Conservation (phyloP, 2,888 invertebrate genomes). For the Julus scanicus region DNA sequence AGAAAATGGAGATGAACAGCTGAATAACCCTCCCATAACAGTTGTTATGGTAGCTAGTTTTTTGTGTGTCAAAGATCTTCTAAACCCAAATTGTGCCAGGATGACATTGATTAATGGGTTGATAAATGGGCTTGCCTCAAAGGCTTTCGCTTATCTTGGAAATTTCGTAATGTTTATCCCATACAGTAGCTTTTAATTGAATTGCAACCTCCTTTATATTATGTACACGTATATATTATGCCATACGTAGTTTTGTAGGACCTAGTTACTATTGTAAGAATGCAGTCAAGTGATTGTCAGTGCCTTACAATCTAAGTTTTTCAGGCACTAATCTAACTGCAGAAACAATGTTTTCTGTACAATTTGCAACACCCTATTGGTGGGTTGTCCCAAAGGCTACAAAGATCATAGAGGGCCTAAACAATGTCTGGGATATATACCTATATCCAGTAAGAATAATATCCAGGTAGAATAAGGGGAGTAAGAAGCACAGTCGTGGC, state of each 20-base stretch:
- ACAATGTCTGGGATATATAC: too few relatives aligned
- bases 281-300: too few relatives aligned
- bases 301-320: too few relatives aligned
- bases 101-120: background rate
- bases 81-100: background rate
- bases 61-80: background rate
- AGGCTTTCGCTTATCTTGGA: background rate
- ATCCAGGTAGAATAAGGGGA: too few relatives aligned
- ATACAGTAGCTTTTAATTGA: background rate
- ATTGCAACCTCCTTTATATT: background rate
- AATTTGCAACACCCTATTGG: too few relatives aligned
- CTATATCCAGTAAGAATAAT: too few relatives aligned
- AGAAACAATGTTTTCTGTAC: too few relatives aligned
- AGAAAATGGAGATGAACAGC: background rate
- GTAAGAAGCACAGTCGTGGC: too few relatives aligned
- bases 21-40: background rate
- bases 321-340: too few relatives aligned
- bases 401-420: too few relatives aligned
- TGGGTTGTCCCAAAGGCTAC: too few relatives aligned
- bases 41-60: background rate
- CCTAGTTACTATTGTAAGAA: background rate
- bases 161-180: conserved; percentile 1
- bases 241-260: background rate
- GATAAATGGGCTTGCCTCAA: background rate
- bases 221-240: background rate